Evolutionary conservation across 2,797 vertebrate species (phyloP), one percentile per base, ranked within the genome.

Genomic region (Danio albolineatus): DNA sequence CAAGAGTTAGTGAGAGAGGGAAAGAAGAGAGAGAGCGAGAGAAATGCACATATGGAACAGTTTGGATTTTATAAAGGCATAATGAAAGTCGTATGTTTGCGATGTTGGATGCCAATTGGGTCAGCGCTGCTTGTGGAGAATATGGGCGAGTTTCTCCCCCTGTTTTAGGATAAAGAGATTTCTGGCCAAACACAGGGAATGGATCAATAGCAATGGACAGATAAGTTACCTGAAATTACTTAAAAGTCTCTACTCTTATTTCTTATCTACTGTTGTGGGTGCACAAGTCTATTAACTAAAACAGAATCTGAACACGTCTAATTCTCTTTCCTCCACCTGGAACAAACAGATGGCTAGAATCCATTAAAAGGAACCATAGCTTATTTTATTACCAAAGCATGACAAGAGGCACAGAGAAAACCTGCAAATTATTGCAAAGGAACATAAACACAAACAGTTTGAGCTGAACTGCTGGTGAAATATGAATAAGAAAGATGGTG

Each of bases 1-100:
- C 12, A 46, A 71, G 56, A 82, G 61, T 19, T 36, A 60, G 21
- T 43, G 44, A 56, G 61, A 21, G 12, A 66, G 72, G 73, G 80
- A 62, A 76, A 64, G 48, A 39, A 62, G 76, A 64, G 48, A 28
- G 43, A 71, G 64, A 59, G 48, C 77, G 54, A 79, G 16, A 54
- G 57, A 69, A 82, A 85, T 19, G 57, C 67, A 83, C 76, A 86
- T 64, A 73, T 83, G 76, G 73, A 85, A 80, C 73, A 86, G 71
- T 84, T 83, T 83, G 78, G 48, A 76, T 77, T 83, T 88, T 83
- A 78, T 80, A 87, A 83, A 83, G 65, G 62, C 38, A 36, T 86
- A 84, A 89, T 85, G 76, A 81, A 86, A 79, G 80, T 85, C 83
- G 28, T 78, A 83, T 88, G 81, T 84, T 84, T 82, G 72, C 61